These are phyloP conservation scores for Lonchura striata DNA, from an alignment of 2,113 vertebrate genomes.

Conservation along the genomic window DNA sequence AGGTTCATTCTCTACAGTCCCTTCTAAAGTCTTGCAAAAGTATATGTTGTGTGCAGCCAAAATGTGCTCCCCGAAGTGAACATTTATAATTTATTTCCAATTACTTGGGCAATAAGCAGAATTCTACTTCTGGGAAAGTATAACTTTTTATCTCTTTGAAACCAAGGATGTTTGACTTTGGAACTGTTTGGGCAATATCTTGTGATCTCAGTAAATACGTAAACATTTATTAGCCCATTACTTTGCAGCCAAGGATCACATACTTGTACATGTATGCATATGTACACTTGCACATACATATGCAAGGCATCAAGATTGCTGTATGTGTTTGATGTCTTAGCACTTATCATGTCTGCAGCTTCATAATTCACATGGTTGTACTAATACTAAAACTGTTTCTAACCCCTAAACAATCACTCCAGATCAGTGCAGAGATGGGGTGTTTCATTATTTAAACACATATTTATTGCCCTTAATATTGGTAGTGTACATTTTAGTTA, in stretches of 20 bases:
- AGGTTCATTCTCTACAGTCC: background rate
- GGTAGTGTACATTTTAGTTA: background rate
- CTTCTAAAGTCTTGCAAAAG: background rate
- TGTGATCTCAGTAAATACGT: too few species aligned
- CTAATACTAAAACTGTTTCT: background rate
- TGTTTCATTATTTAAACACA: background rate
- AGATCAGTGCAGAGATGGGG: background rate
- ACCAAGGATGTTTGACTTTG: too few species aligned
- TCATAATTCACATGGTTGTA: background rate
- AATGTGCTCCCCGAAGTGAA: background rate
- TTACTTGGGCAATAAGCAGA: too few species aligned
- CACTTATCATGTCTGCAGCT: background rate
- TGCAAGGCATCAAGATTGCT: background rate
- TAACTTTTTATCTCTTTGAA: too few species aligned
- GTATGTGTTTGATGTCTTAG: background rate
- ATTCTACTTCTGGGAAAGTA: too few species aligned
- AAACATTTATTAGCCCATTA: fast-evolving
- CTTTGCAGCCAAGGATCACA: background rate
- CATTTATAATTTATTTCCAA: fast-evolving
- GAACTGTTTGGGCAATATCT: too few species aligned
- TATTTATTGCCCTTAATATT: background rate
- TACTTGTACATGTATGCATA: background rate
- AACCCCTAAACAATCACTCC: background rate
- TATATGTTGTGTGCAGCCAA: background rate
- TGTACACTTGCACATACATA: too few species aligned